These are phyloP conservation scores for Labeo rohita DNA, from an alignment of 2,113 vertebrate species.

Conservation along the genomic window DNA sequence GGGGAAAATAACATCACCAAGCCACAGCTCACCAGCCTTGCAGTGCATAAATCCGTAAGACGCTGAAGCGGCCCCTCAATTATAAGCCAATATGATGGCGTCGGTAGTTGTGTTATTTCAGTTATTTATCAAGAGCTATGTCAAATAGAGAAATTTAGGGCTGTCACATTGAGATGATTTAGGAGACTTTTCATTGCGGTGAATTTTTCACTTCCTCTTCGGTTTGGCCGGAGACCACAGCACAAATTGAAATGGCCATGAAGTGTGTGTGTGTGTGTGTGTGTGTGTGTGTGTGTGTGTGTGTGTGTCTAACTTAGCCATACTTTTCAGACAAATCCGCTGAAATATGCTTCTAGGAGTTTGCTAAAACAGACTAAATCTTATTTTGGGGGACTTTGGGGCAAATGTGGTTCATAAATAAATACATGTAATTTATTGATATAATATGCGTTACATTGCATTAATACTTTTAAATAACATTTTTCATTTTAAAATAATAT, in stretches of 20 bases:
- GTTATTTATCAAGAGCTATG: constrained; percentile 33
- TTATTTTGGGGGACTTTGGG: neutral
- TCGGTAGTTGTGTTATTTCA: constrained; percentile 23
- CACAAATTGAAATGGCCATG: neutral
- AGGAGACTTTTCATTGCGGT: neutral
- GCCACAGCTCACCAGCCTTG: neutral
- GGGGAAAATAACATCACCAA: constrained; percentile 12
- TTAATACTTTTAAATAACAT: too few species aligned
- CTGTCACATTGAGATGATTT: constrained; percentile 29
- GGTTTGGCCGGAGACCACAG: neutral
- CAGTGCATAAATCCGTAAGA: constrained; percentile 27
- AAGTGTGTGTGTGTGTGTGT: constrained; percentile 3
- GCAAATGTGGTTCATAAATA: neutral
- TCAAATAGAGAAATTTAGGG: constrained; percentile 15
- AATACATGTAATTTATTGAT: too few species aligned
- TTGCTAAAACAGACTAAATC: neutral
- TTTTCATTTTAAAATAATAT: too few species aligned
- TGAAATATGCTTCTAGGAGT: neutral
- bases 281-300: neutral
- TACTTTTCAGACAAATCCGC: constrained; percentile 1
- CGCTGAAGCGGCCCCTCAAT: neutral
- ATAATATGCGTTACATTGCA: too few species aligned
- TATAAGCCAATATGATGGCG: constrained; percentile 11
- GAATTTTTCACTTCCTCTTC: constrained; percentile 8
- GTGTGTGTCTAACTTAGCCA: neutral